Evolutionary conservation across 2,888 invertebrate species (phyloP).

Genomic region (Scaptomyza caliginosa): DNA sequence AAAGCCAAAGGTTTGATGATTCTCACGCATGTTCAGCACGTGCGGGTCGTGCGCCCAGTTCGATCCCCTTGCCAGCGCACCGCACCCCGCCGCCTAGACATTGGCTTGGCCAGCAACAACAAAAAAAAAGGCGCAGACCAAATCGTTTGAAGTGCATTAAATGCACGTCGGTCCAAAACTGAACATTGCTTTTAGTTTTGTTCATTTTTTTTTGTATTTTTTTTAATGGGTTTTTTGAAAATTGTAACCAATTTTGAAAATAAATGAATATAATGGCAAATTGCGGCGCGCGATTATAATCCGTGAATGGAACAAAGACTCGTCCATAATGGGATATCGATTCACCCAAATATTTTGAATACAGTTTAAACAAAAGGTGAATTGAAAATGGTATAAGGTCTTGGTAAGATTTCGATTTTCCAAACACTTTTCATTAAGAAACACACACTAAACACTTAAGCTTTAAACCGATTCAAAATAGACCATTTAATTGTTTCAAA

Average conservation of each 20-base stretch:
- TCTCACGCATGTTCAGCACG: slow-evolving; percentile 84
- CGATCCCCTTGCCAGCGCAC: too few species aligned
- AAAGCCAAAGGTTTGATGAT: slow-evolving; percentile 82
- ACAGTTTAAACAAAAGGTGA: not conserved
- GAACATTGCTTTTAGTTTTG: slow-evolving; percentile 19
- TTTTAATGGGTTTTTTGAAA: slow-evolving; percentile 63
- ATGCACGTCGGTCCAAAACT: slow-evolving; percentile 61
- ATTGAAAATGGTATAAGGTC: not conserved
- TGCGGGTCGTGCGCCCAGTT: slow-evolving; percentile 79
- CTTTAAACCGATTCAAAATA: slow-evolving; percentile 14
- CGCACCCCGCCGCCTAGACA: not conserved
- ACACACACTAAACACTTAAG: too few species aligned
- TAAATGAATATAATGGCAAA: slow-evolving; percentile 59
- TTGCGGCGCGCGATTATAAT: slow-evolving; percentile 44
- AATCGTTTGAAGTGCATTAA: slow-evolving; percentile 74
- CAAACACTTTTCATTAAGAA: too few species aligned
- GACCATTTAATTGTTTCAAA: slow-evolving; percentile 46
- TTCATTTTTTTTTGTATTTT: slow-evolving; percentile 44
- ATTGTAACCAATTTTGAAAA: slow-evolving; percentile 69
- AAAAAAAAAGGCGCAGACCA: slow-evolving; percentile 41
- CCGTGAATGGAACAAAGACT: slow-evolving; percentile 16
- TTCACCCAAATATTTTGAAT: not conserved
- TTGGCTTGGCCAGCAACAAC: not conserved
- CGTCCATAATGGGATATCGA: not conserved
- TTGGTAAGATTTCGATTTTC: too few species aligned